A percentile compares a stretch with the other conserved stretches of the same genome.
Evolutionary conservation across 2,113 vertebrate genomes (phyloP).

Genomic region (Acanthisitta chloris): DNA sequence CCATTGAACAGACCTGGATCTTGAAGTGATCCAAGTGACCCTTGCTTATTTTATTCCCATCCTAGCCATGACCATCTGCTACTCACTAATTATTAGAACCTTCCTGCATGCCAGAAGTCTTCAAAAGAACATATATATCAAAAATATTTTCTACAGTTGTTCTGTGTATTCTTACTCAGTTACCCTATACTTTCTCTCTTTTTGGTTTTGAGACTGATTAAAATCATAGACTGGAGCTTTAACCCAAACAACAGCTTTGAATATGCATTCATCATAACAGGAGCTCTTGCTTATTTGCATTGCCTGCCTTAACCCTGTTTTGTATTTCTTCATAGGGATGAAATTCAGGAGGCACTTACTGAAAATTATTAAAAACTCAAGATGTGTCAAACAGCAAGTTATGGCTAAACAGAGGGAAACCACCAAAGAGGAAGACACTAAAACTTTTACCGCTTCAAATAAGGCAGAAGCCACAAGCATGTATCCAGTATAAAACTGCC

Average conservation of each 20-base stretch:
- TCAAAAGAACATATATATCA: constrained; percentile 67
- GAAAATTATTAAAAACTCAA: constrained; percentile 54
- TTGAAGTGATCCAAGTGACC: constrained; percentile 40
- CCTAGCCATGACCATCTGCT: constrained; percentile 57
- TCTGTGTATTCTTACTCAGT: constrained; percentile 66
- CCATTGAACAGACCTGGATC: background rate
- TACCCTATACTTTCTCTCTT: constrained; percentile 56
- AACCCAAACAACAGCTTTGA: background rate
- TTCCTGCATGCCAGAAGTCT: constrained; percentile 42
- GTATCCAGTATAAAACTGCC: background rate
- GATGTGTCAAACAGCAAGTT: background rate
- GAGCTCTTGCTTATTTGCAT: constrained; percentile 68
- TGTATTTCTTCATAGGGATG: constrained; percentile 69
- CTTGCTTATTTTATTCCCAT: constrained; percentile 70
- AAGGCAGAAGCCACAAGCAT: constrained; percentile 42
- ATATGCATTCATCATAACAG: constrained; percentile 8
- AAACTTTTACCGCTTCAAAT: constrained; percentile 25
- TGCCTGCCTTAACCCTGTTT: constrained; percentile 68
- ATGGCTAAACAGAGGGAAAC: background rate
- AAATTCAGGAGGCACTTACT: constrained; percentile 70
- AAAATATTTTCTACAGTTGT: constrained; percentile 58
- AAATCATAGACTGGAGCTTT: background rate
- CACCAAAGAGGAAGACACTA: constrained; percentile 43
- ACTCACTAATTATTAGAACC: constrained; percentile 61
- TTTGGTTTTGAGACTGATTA: constrained; percentile 46